phyloP scores from a whole-genome alignment of 2,888 invertebrate species.

The Heliconius aoede region DNA sequence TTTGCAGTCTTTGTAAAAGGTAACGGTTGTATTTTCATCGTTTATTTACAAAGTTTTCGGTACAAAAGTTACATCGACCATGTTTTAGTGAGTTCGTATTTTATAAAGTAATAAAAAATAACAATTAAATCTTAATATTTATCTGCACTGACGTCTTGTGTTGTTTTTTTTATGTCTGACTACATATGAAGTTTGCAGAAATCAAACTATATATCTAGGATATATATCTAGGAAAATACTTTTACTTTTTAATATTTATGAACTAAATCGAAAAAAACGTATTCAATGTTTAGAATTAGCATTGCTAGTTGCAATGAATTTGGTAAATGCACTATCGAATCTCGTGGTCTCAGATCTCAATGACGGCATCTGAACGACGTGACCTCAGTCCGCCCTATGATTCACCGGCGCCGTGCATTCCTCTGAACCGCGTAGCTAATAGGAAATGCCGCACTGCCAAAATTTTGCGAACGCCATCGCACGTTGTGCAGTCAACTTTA shows the following conservation, averaged over 20 bases:
- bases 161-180: neutral
- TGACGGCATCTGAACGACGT: constrained; percentile 71
- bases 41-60: constrained; percentile 42
- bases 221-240: no score
- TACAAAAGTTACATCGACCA: constrained; percentile 39
- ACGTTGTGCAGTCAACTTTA: constrained; percentile 49
- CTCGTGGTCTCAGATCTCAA: constrained; percentile 42
- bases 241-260: no score
- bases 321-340: constrained; percentile 8
- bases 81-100: constrained; percentile 33
- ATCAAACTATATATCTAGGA: no score
- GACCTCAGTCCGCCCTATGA: constrained; percentile 68
- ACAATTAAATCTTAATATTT: constrained; percentile 5
- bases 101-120: constrained; percentile 10
- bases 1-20: constrained; percentile 43
- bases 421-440: constrained; percentile 69
- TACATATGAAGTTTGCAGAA: neutral
- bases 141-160: neutral
- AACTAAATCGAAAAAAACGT: neutral
- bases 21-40: constrained; percentile 42
- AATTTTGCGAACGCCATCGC: constrained; percentile 63
- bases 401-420: constrained; percentile 63
- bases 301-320: neutral
- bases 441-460: constrained; percentile 74
- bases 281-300: neutral